Conservation (phyloP, 2,113 vertebrate species). For the Pelusios castaneus region DNA sequence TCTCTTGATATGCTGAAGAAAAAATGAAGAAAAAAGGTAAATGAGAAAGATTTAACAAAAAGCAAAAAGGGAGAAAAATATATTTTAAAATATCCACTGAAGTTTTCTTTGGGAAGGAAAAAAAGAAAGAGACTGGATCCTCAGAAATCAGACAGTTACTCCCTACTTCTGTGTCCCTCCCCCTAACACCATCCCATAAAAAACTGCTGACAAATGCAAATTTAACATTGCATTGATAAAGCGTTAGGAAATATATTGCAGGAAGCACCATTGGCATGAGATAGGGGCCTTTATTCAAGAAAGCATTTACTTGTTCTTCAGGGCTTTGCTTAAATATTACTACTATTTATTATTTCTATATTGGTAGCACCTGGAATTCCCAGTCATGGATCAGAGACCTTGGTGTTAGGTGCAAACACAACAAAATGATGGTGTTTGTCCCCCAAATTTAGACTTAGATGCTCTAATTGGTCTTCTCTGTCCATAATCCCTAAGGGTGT, state of each 20-base stretch:
- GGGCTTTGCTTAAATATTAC: neutral
- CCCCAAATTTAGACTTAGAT: neutral
- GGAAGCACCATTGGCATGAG: neutral
- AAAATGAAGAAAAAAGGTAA: neutral
- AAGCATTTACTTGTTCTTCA: neutral
- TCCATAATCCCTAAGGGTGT: accelerated
- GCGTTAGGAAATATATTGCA: neutral
- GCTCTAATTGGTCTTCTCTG: neutral
- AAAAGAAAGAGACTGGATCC: neutral
- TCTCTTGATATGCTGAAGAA: neutral
- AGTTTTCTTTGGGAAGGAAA: neutral
- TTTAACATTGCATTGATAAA: neutral
- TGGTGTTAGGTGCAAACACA: neutral
- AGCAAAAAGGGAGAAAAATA: neutral
- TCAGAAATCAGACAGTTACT: neutral
- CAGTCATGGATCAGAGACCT: neutral
- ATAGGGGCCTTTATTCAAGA: neutral
- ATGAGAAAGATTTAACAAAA: neutral
- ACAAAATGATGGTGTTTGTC: neutral
- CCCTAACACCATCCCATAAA: neutral
- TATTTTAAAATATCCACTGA: neutral
- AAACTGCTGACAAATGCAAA: neutral
- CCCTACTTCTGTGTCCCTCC: neutral
- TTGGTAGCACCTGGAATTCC: neutral
- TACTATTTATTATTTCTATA: neutral